A percentile compares a stretch with the other conserved stretches of the same genome.
phyloP scores from a whole-genome alignment of 2,797 vertebrate genomes.

The Meriones psammophilus region DNA sequence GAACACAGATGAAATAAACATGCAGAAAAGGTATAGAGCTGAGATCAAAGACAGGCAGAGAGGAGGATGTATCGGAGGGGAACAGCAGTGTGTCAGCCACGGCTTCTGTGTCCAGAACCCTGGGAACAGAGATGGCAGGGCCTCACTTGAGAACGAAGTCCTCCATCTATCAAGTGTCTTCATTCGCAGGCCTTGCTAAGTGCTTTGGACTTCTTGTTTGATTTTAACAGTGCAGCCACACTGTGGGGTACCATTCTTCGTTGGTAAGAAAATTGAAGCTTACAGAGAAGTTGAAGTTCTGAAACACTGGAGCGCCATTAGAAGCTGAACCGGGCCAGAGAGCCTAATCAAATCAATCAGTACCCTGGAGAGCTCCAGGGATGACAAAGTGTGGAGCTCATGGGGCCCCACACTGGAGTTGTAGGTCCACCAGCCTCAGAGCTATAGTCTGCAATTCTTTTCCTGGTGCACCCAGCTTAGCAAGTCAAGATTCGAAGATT shows the following conservation, averaged over 20 bases:
- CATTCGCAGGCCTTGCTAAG: neutral
- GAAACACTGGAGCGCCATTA: neutral
- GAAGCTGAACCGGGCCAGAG: neutral
- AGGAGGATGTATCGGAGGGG: neutral
- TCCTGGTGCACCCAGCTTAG: neutral
- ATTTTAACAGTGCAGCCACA: neutral
- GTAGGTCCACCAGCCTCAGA: conserved; percentile 14
- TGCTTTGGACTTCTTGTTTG: neutral
- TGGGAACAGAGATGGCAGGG: neutral
- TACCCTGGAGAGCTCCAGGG: conserved; percentile 80
- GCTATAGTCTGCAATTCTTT: neutral
- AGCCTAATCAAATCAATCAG: conserved; percentile 60
- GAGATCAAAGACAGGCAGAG: neutral
- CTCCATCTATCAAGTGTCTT: neutral
- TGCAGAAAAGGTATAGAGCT: neutral
- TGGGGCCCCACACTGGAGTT: neutral
- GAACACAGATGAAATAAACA: neutral
- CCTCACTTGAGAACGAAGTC: neutral
- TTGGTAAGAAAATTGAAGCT: neutral
- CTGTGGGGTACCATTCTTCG: neutral
- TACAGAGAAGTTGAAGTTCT: neutral
- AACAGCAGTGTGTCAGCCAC: neutral
- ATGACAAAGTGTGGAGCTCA: neutral
- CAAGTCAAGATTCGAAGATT: neutral
- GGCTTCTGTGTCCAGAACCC: neutral